A percentile compares a stretch with the other conserved stretches of the same genome.
Conservation (phyloP, 1,140 invertebrate species). For the Aphis gossypii region DNA sequence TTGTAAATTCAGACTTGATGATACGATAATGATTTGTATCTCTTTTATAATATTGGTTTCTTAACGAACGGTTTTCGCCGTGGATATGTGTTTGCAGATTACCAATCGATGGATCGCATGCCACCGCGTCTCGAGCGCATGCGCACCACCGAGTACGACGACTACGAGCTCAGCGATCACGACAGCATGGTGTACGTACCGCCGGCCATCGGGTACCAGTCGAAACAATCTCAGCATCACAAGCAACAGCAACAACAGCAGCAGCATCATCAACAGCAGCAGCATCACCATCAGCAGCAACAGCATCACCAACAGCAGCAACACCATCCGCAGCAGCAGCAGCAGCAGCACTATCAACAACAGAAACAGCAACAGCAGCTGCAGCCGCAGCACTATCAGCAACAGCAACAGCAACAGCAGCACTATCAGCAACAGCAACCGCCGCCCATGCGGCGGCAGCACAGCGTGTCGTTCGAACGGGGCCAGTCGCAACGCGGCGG, state of each 20-base stretch:
- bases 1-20: background rate
- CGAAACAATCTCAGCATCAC: background rate
- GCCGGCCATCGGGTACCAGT: constrained; percentile 28
- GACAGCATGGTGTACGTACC: constrained; percentile 55
- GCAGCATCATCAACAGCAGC: background rate
- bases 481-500: constrained; percentile 12
- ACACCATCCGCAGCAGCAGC: background rate
- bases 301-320: background rate
- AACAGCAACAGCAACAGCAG: background rate
- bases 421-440: background rate
- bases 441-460: constrained; percentile 13
- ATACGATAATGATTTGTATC: background rate
- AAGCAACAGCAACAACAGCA: constrained; percentile 4
- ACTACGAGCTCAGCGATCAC: constrained; percentile 55
- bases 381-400: background rate
- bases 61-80: background rate
- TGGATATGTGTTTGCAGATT: background rate
- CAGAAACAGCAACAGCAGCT: background rate
- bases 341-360: background rate
- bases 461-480: constrained; percentile 54
- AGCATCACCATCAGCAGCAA: background rate
- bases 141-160: constrained; percentile 59
- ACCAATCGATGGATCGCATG: constrained; percentile 51
- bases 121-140: constrained; percentile 57
- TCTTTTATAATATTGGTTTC: background rate